Evolutionary conservation across 2,113 vertebrate genomes (phyloP).

Genomic region (Pangasianodon hypophthalmus): DNA sequence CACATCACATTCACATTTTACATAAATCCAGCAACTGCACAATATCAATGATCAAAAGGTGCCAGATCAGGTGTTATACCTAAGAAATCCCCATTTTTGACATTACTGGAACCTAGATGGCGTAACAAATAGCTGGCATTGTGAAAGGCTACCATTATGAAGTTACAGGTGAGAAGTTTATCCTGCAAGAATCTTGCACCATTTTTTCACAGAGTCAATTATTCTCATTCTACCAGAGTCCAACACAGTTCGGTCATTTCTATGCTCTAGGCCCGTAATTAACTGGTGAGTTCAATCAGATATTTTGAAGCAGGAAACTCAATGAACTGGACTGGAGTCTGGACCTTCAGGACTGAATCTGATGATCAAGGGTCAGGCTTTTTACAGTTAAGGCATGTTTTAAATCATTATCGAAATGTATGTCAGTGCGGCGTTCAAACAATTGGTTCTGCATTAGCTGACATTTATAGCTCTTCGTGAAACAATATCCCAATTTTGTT

Average conservation of each 20-base stretch:
- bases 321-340: background rate
- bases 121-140: background rate
- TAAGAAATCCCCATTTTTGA: background rate
- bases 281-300: background rate
- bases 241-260: background rate
- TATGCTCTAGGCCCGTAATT: background rate
- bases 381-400: too few relatives aligned
- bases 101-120: background rate
- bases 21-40: background rate
- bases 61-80: background rate
- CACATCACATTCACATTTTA: conserved; percentile 10
- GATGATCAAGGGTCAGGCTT: background rate
- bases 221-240: background rate
- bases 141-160: background rate
- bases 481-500: background rate
- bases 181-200: background rate
- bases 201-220: background rate
- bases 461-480: background rate
- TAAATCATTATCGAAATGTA: too few relatives aligned
- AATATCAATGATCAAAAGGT: background rate
- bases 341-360: background rate
- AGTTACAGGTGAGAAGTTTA: background rate
- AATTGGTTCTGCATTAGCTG: background rate
- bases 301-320: background rate
- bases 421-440: background rate